These are phyloP conservation scores for Mnemiopsis leidyi DNA, from an alignment of 37 sponge, comb jelly and placozoan species.

Conservation along the genomic window DNA sequence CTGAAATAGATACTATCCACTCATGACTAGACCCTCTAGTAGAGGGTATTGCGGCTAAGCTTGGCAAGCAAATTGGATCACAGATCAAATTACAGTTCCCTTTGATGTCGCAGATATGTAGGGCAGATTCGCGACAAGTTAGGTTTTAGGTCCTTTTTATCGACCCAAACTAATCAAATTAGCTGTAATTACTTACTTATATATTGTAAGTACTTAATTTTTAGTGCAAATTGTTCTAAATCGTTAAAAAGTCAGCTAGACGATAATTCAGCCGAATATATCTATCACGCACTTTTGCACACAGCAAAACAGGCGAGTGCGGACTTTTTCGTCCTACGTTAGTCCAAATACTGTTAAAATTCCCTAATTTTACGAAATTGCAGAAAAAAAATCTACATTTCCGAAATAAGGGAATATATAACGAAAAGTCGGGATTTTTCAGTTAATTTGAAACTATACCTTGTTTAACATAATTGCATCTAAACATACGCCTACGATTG, in stretches of 20 bases:
- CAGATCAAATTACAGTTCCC: background rate
- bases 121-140: background rate
- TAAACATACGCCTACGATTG: too few relatives aligned
- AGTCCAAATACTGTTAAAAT: background rate
- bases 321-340: background rate
- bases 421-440: too few relatives aligned
- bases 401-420: too few relatives aligned
- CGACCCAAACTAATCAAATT: background rate
- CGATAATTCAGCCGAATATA: background rate
- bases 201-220: background rate
- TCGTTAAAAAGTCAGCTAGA: background rate
- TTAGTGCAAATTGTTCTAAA: background rate
- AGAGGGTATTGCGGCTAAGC: too few relatives aligned
- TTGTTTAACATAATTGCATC: too few relatives aligned
- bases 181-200: background rate
- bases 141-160: background rate
- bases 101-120: background rate
- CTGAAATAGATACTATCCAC: too few relatives aligned
- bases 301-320: background rate
- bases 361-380: too few relatives aligned
- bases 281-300: background rate
- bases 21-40: background rate
- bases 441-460: too few relatives aligned
- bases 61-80: too few relatives aligned
- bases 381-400: too few relatives aligned